Conservation (phyloP, 64 coral and sea anemone genomes). For the Hydrozoanthus tunicans region DNA sequence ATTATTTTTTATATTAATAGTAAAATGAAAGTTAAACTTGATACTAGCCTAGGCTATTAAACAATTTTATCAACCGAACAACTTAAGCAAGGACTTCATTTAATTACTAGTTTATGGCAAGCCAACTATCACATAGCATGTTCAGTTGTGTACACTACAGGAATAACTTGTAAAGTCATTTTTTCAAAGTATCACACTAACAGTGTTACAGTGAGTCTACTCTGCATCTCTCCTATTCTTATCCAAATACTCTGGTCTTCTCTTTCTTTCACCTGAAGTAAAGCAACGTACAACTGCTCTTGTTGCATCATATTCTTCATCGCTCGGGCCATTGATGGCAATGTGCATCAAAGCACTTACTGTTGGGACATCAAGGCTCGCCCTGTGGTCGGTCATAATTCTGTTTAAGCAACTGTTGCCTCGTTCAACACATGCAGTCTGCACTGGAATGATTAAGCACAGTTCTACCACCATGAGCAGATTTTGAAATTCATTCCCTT, state of each 20-base stretch:
- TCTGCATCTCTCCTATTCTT: conserved; percentile 1
- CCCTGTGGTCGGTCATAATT: conserved; percentile 41
- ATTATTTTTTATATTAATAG: background rate
- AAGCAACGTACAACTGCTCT: background rate
- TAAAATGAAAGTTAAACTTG: background rate
- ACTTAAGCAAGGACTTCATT: background rate
- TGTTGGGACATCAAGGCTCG: conserved; percentile 43
- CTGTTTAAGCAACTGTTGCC: conserved; percentile 46
- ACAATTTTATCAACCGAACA: background rate
- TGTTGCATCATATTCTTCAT: conserved; percentile 32
- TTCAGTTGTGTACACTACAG: too few species aligned
- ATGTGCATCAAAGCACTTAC: conserved; percentile 36
- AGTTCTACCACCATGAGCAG: conserved; percentile 25
- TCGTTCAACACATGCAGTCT: conserved; percentile 44
- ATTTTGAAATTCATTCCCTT: conserved; percentile 29
- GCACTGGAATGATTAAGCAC: conserved; percentile 30
- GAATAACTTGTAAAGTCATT: too few species aligned
- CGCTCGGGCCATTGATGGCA: conserved; percentile 42
- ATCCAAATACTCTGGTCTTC: conserved; percentile 24
- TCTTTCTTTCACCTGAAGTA: background rate
- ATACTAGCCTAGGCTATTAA: background rate
- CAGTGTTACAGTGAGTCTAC: conserved; percentile 16
- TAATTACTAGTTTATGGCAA: too few species aligned
- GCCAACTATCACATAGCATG: too few species aligned
- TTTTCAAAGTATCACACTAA: background rate